Evolutionary conservation across 2,888 invertebrate species (phyloP), one percentile per base, ranked within the genome.

Genomic region (Ischnura elegans): DNA sequence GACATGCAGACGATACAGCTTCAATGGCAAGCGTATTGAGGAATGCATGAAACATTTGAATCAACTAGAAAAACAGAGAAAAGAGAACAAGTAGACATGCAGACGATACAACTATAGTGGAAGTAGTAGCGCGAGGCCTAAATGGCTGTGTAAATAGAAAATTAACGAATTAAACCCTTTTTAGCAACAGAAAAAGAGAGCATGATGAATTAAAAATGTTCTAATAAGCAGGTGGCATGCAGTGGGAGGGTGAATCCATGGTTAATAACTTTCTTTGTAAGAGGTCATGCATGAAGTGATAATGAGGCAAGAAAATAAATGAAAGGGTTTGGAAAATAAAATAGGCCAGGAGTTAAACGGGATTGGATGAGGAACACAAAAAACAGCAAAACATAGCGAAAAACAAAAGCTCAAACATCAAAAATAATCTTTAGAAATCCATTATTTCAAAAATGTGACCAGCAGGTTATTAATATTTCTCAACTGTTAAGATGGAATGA

Each of bases 31-130:
- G n/a, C n/a, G n/a, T n/a, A n/a, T n/a, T n/a, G n/a, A n/a, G n/a
- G n/a, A n/a, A n/a, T n/a, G n/a, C n/a, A 76, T 76, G 76, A 76
- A 76, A 76, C 76, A 76, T 76, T 29, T 76, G 76, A 76, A 76
- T 36, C 76, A 76, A 76, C 36, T 76, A 36, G 36, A 36, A 76
- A 76, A 66, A 36, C 10, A 36, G 61, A 61, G 61, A 61, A 51
- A n/a, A 61, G n/a, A n/a, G n/a, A 25, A 61, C n/a, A 25, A 61
- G 21, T 8, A n/a, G n/a, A n/a, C 76, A 36, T 76, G 76, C 76
- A 36, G 76, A 76, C 36, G 76, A 36, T 10, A 76, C 10, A 76
- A 36, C 76, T 61, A 61, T 6, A 16, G 61, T 25, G 25, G n/a
- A 61, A 61, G n/a, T 36, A 13, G 29, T 76, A 16, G 36, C 36